phyloP scores from a whole-genome alignment of 2,113 vertebrate genomes.

The Sula dactylatra region DNA sequence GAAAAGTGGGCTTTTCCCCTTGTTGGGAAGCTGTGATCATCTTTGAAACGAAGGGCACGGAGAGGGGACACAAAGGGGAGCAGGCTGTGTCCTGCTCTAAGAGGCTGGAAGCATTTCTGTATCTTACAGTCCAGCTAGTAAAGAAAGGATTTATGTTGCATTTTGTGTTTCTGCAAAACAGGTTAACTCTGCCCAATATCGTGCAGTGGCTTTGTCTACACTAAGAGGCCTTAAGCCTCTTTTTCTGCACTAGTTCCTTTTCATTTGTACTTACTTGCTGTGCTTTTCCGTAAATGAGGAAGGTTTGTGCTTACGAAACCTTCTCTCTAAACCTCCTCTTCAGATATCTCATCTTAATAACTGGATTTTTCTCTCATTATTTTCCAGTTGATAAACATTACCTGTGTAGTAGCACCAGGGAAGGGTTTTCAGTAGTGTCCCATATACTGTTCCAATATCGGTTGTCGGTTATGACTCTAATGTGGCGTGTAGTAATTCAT shows the following conservation, averaged over 20 bases:
- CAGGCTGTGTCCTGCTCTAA: fast-evolving
- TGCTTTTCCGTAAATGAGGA: fast-evolving
- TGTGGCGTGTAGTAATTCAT: neutral
- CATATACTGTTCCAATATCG: fast-evolving
- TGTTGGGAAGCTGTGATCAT: fast-evolving
- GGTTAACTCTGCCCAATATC: fast-evolving
- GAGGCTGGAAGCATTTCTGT: neutral
- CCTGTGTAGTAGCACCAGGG: fast-evolving
- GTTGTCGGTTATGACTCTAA: neutral
- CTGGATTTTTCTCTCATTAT: fast-evolving
- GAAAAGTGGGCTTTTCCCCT: fast-evolving
- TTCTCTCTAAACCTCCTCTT: neutral
- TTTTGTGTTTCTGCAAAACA: neutral
- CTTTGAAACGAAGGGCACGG: neutral
- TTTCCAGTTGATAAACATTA: neutral
- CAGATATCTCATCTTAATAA: fast-evolving
- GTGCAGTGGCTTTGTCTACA: neutral
- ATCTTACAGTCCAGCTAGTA: fast-evolving
- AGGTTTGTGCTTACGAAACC: neutral
- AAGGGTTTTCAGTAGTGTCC: neutral
- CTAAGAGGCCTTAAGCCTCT: too few species aligned
- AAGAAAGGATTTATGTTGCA: fast-evolving
- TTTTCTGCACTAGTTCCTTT: neutral
- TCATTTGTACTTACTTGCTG: neutral
- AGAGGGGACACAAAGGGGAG: fast-evolving